Evolutionary conservation across 37 sponge, comb jelly and placozoan species (phyloP), one percentile per base, ranked within the genome.

Genomic region (Chondrilla cf. caribensis): DNA sequence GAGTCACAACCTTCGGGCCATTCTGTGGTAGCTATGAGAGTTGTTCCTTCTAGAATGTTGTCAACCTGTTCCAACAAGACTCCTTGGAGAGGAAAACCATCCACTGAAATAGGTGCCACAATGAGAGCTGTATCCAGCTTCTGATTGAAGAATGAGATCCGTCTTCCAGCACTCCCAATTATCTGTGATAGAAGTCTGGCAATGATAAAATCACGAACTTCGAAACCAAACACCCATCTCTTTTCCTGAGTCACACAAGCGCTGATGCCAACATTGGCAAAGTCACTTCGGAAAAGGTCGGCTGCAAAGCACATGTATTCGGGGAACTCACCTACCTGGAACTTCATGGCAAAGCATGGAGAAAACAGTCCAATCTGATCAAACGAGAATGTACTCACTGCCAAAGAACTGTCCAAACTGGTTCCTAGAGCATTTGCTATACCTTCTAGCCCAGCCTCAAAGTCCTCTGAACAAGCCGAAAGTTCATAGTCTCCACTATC

Each of bases 161-260:
- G 43, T 11, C 24, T 80, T 31, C 25, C 38, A 7, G 19, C 28
- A 58, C 6, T 17, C 4, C 37, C 39, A 58, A 58, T 58, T 58
- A 24, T 62, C 19, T n/a, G 11, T 11, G 3, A 3, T 14, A 80
- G 39, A 14, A 80, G 62, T 38, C 22, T 36, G 17, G 78, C 78
- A 17, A 77, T 19, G n/a, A 39, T 11, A 26, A 77, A 44, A 3
- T 35, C 22, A 38, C 31, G 29, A 40, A 77, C 6, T 77, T 77
- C 78, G 21, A 47, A 42, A 29, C 51, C 78, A 29, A 19, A n/a
- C 29, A 62, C 29, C 64, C 64, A 62, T 7, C 15, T 28, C 64
- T 62, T 62, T n/a, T 62, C 64, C 7, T 62, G 25, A 28, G 25
- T 28, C 37, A 70, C 72, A 37, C 72, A 70, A 21, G 72, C 72